phyloP scores from a whole-genome alignment of 2,113 vertebrate genomes.

The Propithecus coquereli region DNA sequence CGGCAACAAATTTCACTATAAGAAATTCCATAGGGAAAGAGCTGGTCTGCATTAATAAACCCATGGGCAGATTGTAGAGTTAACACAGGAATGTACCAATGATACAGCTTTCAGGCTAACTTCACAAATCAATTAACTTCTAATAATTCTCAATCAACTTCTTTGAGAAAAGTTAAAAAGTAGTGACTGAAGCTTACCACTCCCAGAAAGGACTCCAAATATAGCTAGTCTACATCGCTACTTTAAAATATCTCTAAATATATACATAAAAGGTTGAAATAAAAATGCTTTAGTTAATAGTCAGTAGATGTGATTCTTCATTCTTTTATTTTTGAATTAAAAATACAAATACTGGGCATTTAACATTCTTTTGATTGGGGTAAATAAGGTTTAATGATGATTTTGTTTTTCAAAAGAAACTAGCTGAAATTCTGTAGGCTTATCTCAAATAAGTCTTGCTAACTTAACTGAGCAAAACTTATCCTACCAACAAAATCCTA shows the following conservation, averaged over 20 bases:
- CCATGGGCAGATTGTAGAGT: background rate
- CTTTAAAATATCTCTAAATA: background rate
- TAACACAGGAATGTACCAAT: background rate
- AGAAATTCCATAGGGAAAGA: background rate
- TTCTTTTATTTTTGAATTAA: slow-evolving; percentile 17
- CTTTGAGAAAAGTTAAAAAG: background rate
- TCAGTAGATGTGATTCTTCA: background rate
- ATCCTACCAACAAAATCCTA: background rate
- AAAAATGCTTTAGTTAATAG: background rate
- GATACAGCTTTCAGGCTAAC: background rate
- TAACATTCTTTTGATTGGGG: background rate
- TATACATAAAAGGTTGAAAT: background rate
- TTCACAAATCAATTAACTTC: background rate
- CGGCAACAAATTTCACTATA: background rate
- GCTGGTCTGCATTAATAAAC: background rate
- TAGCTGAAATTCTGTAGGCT: background rate
- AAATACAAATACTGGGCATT: background rate
- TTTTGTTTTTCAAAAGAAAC: background rate
- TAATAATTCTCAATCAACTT: background rate
- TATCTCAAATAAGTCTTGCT: background rate
- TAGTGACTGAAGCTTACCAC: background rate
- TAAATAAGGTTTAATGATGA: background rate
- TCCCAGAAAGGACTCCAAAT: background rate
- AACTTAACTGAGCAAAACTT: background rate
- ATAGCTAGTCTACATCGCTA: background rate